phyloP scores from a whole-genome alignment of 1,140 invertebrate species.

The Drepana arcuata region DNA sequence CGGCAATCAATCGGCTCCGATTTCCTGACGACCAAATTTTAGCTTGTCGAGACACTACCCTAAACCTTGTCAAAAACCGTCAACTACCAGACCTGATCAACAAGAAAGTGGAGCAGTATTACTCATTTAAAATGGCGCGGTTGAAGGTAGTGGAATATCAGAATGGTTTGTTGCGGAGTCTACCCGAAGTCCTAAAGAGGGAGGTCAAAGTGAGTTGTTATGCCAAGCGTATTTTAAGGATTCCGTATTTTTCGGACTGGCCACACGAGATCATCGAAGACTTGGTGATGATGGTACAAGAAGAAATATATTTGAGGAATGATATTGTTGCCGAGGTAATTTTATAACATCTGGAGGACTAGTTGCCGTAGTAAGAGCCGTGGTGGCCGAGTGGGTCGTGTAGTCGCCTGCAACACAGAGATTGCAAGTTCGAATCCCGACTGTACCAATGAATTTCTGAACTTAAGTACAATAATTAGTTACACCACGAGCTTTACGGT shows the following conservation, averaged over 20 bases:
- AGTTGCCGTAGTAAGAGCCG: too few relatives aligned
- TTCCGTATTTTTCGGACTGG: conserved; percentile 9
- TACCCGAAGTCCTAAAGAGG: conserved; percentile 19
- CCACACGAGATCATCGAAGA: conserved; percentile 4
- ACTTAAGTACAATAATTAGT: too few relatives aligned
- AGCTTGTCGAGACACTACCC: conserved; percentile 3
- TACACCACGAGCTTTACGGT: too few relatives aligned
- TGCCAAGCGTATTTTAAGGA: conserved; percentile 5
- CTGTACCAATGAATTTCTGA: too few relatives aligned
- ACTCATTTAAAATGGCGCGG: conserved; percentile 15
- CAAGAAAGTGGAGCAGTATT: conserved; percentile 17
- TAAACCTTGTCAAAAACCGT: conserved; percentile 12
- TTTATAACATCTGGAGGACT: too few relatives aligned
- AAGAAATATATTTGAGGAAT: conserved; percentile 21
- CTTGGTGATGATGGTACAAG: conserved; percentile 16
- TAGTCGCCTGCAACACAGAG: too few relatives aligned
- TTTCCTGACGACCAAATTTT: conserved; percentile 5
- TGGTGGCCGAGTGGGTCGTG: too few relatives aligned
- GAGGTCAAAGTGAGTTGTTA: conserved; percentile 19
- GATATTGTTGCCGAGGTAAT: conserved; percentile 25
- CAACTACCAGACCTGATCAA: conserved; percentile 20
- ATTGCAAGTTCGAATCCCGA: too few relatives aligned
- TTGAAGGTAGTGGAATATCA: conserved; percentile 12
- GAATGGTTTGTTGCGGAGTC: conserved; percentile 9
- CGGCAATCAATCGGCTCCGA: neutral